Evolutionary conservation across 1,140 invertebrate genomes (phyloP), one percentile per base, ranked within the genome.

Genomic region (Brevipalpus yothersi): DNA sequence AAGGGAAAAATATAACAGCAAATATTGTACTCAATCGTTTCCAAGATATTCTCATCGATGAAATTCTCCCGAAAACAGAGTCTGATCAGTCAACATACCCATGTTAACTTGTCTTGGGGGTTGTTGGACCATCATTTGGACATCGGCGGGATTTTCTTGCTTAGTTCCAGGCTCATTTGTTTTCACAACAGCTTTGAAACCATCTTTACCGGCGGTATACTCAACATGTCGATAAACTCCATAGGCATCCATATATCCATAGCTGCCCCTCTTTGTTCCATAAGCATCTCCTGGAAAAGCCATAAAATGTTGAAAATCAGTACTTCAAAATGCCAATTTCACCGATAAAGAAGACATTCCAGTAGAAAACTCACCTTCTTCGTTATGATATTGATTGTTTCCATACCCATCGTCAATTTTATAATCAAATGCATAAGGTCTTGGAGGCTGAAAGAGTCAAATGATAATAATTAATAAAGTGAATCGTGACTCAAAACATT

Each of bases 401-500:
- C 63, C 65, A 51, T 66, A 62, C 8, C 58, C 62, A 31, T 66
- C 64, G 41, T 63, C 58, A 8, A 66, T 58, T 9, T 66, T 60
- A 41, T 66, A 66, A 13, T 62, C 64, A 43, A 65, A 66, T 5
- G 55, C 21, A 41, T 65, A 66, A 0, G 64, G 64, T 12, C 58
- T 41, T 23, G 65, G 45, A 51, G 49, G 49, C 49, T 51, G n/a
- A 1, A n/a, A 10, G 5, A n/a, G 21, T 45, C 2, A 7, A 51
- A n/a, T 19, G 2, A 51, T 19, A 17, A n/a, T 19, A 51, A n/a
- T 17, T 10, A 17, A 8, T 17, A 17, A 19, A 51, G n/a, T 17
- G 8, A 51, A 17, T 13, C 21, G 17, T 45, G 1, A 7, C n/a
- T 5, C 21, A 13, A 10, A n/a, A n/a, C 17, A 51, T n/a, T 10